Percentiles rank a stretch among this genome's conserved stretches.
Evolutionary conservation across 2,888 invertebrate species (phyloP).

Genomic region (Prenolepis imparis): DNA sequence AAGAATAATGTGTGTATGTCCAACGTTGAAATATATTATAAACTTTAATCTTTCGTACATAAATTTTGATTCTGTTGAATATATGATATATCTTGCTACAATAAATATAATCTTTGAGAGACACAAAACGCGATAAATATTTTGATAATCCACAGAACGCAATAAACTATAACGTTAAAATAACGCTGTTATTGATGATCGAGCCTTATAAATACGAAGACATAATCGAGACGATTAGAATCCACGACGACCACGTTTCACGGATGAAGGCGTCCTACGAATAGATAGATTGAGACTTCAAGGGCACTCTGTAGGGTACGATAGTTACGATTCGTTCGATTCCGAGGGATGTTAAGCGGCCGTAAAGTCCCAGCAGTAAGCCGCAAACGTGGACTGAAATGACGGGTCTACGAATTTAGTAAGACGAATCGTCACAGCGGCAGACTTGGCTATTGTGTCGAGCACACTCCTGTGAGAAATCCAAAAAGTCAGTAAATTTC

Average conservation of each 20-base stretch:
- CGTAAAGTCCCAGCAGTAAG: conserved; percentile 19
- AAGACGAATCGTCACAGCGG: background rate
- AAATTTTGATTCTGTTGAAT: background rate
- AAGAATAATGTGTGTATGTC: background rate
- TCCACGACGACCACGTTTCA: background rate
- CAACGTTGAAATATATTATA: background rate
- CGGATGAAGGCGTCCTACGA: conserved; percentile 33
- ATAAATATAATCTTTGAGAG: background rate
- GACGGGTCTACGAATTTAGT: conserved; percentile 49
- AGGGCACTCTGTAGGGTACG: background rate
- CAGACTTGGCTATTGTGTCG: conserved; percentile 26
- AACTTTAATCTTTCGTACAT: background rate
- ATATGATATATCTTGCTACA: background rate
- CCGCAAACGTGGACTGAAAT: conserved; percentile 37
- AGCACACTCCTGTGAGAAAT: conserved; percentile 66
- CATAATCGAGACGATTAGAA: background rate
- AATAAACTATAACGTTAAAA: background rate
- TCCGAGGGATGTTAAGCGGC: conserved; percentile 30
- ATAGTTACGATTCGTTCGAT: conserved; percentile 35
- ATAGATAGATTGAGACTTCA: conserved; percentile 44
- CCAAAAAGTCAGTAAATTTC: conserved; percentile 83
- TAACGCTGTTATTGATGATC: background rate
- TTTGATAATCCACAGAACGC: background rate
- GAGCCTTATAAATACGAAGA: background rate
- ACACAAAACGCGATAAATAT: background rate